Conservation (phyloP, 2,797 vertebrate genomes). For the Hozukius guyotensis region DNA sequence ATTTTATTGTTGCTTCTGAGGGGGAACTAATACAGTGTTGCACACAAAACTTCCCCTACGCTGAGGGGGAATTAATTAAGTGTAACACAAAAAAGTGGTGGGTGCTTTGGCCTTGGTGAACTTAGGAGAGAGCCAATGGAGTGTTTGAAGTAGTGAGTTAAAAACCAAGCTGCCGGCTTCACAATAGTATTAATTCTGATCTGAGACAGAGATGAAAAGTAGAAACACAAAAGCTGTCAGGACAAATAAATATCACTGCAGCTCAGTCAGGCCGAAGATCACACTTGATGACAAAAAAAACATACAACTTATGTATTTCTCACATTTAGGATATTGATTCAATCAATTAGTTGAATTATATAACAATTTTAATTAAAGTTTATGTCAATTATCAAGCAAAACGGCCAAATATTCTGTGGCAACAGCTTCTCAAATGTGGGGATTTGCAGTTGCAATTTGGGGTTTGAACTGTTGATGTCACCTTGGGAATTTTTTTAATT, state of each 20-base stretch:
- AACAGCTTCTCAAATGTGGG: background rate
- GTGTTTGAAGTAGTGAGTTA: slow-evolving; percentile 65
- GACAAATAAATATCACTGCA: slow-evolving; percentile 29
- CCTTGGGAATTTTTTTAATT: too few species aligned
- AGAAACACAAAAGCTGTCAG: slow-evolving; percentile 59
- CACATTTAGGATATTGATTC: background rate
- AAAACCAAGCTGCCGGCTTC: slow-evolving; percentile 45
- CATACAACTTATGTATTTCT: background rate
- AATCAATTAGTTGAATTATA: background rate
- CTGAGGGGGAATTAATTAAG: slow-evolving; percentile 81
- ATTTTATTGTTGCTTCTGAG: slow-evolving; percentile 82
- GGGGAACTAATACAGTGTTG: slow-evolving; percentile 83
- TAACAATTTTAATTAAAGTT: background rate
- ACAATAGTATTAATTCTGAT: slow-evolving; percentile 64
- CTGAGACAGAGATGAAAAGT: slow-evolving; percentile 55
- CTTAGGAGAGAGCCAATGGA: slow-evolving; percentile 51
- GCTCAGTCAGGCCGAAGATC: slow-evolving; percentile 45
- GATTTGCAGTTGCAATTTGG: background rate
- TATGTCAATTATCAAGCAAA: background rate
- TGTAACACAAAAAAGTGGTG: slow-evolving; percentile 77
- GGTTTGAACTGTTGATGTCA: background rate
- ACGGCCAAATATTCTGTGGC: background rate
- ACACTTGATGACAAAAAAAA: background rate
- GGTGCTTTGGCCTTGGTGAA: slow-evolving; percentile 62
- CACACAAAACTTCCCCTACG: slow-evolving; percentile 77